Percentiles rank a stretch among this genome's conserved stretches.
These are phyloP conservation scores for Leucoraja ocellata DNA, from an alignment of 2,797 vertebrate species.

Conservation along the genomic window DNA sequence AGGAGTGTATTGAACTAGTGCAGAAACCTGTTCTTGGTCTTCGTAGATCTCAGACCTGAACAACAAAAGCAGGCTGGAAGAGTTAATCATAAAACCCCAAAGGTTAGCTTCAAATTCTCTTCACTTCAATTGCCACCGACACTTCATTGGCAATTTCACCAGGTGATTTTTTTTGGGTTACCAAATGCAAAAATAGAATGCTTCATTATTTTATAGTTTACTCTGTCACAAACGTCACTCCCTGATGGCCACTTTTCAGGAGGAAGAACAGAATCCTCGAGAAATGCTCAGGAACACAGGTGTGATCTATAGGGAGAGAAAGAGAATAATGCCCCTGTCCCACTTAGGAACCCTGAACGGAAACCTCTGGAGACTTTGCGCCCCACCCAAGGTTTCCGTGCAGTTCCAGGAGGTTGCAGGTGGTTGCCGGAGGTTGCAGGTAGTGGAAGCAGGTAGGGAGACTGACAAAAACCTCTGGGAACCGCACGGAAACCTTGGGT, in stretches of 20 bases:
- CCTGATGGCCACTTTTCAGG: background rate
- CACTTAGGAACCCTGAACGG: too few relatives aligned
- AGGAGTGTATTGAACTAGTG: conserved; percentile 8
- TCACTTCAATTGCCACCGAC: background rate
- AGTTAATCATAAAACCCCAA: background rate
- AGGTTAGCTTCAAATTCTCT: conserved; percentile 1
- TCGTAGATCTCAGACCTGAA: background rate
- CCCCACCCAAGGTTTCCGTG: too few relatives aligned
- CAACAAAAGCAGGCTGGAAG: background rate
- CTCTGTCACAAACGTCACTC: background rate
- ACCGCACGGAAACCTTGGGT: too few relatives aligned
- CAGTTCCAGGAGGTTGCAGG: too few relatives aligned
- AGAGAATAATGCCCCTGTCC: too few relatives aligned
- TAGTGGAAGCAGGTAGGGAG: too few relatives aligned
- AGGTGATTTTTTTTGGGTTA: background rate
- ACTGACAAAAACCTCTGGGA: too few relatives aligned
- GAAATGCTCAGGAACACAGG: too few relatives aligned
- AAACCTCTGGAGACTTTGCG: too few relatives aligned
- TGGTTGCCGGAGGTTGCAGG: too few relatives aligned
- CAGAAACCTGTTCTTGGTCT: conserved; percentile 19
- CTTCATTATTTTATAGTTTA: background rate
- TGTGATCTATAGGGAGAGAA: too few relatives aligned
- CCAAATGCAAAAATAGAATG: background rate
- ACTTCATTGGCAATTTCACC: background rate
- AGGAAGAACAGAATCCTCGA: too few relatives aligned